Base-by-base conservation (phyloP, 2,113 vertebrate genomes). In the Seriola quinqueradiata region DNA sequence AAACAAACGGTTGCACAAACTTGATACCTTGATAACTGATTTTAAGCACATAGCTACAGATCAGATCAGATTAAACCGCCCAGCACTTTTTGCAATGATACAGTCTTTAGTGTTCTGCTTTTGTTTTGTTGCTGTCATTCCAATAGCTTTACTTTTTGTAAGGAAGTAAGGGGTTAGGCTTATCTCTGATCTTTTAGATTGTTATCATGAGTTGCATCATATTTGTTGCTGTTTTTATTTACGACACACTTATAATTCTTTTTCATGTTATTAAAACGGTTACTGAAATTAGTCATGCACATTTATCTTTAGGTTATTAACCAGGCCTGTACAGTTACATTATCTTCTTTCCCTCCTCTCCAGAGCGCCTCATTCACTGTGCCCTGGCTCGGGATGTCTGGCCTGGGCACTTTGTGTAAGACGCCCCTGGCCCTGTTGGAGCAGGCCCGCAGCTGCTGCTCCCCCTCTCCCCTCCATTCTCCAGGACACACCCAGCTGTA, bases 301-400 rank as follows among this genome's bases (percentile, higher is more conserved):
- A 38, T 42, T 40, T 75, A 57, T 8, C 48, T 75, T 4, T 13
- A 34, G 1, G 5, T 25, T 63, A 69, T 50, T 2, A 17, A 21
- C 19, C 6, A 40, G 14, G 2, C 28, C 11, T 50, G 14, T 48
- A 17, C 14, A 66, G 13, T 70, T 34, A 61, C 9, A 19, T 69
- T 46, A 40, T 65, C 16, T n/a, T 87, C 25, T 75, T n/a, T 77
- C 19, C 13, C 64, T 70, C 21, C 87, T 25, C 42, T 92, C 63
- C 90, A 99, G 98, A 98, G 96, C 73, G 94, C 94, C 86, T 91
- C 94, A 19, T 99, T 99, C 92, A 95, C 94, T 23, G 92, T 99
- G 86, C 96, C 97, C 72, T 98, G 97, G 98, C 95, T 99, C 86
- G 97, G 97, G 73, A 90, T 99, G 85, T 96, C 97, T 82, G 96